Base-by-base conservation (phyloP, 23 tunicate genomes). In the Trididemnum miniatum region DNA sequence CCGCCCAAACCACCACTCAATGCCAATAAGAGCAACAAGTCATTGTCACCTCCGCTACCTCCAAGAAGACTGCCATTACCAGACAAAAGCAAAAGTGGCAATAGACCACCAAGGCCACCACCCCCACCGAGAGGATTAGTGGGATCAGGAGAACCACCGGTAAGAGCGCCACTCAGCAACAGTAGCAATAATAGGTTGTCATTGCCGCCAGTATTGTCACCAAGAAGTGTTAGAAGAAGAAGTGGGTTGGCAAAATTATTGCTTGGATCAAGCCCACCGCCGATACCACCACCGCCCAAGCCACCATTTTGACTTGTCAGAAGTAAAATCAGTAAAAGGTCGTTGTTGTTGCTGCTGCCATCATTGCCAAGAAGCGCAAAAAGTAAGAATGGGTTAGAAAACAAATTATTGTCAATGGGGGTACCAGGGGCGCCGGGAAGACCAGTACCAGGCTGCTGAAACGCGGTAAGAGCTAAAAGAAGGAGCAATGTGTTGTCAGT, bases 371-470 rank as follows among this genome's bases (percentile, higher is more conserved):
- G 32, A 49, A 82, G 67, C 0, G 52, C 3, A 52, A 60, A 82
- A 4, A 82, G 79, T 2, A 82, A 54, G 64, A 82, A 82, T 0
- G 86, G 86, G 35, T 82, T 82, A 54, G 31, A 20, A 33, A 82
- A 71, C 9, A 33, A 22, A 54, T 71, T 82, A 49, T 36, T 15
- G 2, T 67, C 86, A 0, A 71, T 26, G 24, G 38, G 49, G 33
- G 29, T 15, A 12, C 82, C 67, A n/a, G n/a, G n/a, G n/a, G n/a
- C n/a, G n/a, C n/a, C n/a, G n/a, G n/a, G n/a, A n/a, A n/a, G n/a
- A n/a, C n/a, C n/a, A n/a, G n/a, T n/a, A n/a, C n/a, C n/a, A 2
- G 65, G 76, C 59, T 74, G 79, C 35, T 65, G 76, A 27, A 31
- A 12, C 9, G 31, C n/a, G 23, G 27, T 32, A 4, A 65, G 40